Percentiles rank a stretch among this genome's conserved stretches.
phyloP scores from a whole-genome alignment of 1,140 invertebrate species.

The Nasonia giraulti region DNA sequence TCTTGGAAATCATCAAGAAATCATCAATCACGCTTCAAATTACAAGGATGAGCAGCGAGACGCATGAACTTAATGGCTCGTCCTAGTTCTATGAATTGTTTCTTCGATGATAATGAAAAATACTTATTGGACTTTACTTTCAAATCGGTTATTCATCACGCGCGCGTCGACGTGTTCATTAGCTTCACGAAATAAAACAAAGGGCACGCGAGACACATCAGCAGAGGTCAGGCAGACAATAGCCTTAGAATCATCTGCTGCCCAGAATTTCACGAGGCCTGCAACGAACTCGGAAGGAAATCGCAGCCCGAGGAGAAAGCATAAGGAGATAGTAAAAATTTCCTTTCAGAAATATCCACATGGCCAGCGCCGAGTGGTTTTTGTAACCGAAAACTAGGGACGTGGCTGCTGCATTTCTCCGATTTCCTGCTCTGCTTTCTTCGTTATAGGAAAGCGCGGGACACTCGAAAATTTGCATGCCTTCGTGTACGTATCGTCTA shows the following conservation, averaged over 20 bases:
- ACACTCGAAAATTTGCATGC: conserved; percentile 62
- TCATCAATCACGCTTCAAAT: conserved; percentile 67
- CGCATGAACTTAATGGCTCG: background rate
- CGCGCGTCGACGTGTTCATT: background rate
- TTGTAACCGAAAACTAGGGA: conserved; percentile 14
- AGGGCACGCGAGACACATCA: background rate
- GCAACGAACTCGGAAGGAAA: background rate
- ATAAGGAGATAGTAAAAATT: conserved; percentile 18
- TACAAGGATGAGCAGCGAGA: background rate
- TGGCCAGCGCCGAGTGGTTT: conserved; percentile 25
- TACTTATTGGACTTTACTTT: conserved; percentile 6
- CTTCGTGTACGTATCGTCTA: conserved; percentile 60
- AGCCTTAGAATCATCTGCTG: background rate
- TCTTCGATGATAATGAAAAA: conserved; percentile 15
- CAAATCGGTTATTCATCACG: background rate
- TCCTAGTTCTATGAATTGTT: conserved; percentile 6
- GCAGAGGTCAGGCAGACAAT: background rate
- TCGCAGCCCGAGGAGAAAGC: conserved; percentile 15
- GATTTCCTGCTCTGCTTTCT: conserved; percentile 46
- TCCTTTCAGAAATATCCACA: background rate
- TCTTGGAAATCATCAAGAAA: conserved; percentile 65
- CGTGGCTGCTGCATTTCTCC: conserved; percentile 38
- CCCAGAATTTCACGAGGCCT: background rate
- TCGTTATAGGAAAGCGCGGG: conserved; percentile 25
- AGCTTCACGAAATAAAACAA: background rate